A percentile compares a stretch with the other conserved stretches of the same genome.
Conservation (phyloP, 1,140 invertebrate genomes). For the Bombus superbus region DNA sequence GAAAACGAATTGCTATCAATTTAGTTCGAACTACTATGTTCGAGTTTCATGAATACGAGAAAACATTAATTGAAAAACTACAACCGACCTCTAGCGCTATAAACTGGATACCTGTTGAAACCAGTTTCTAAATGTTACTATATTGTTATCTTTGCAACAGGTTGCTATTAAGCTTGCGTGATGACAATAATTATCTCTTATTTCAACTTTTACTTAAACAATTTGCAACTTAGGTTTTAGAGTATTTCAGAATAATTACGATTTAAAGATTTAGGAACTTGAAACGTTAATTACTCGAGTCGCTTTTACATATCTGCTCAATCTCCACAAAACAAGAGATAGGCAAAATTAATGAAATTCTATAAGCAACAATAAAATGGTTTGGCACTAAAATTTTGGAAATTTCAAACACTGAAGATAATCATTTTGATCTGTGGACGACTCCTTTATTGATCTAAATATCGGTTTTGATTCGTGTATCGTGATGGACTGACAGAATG, state of each 20-base stretch:
- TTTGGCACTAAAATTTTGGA: too few species aligned
- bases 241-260: not conserved
- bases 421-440: too few species aligned
- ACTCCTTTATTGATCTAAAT: too few species aligned
- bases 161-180: too few species aligned
- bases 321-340: too few species aligned
- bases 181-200: not conserved
- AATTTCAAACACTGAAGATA: too few species aligned
- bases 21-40: not conserved
- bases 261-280: too few species aligned
- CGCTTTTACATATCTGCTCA: too few species aligned
- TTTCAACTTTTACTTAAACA: not conserved
- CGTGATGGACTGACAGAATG: not conserved
- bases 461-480: not conserved
- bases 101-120: not conserved
- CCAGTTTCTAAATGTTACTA: not conserved
- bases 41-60: not conserved
- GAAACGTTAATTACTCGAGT: too few species aligned
- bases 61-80: not conserved
- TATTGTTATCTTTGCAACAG: not conserved
- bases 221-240: not conserved
- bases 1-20: too few species aligned
- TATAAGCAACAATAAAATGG: too few species aligned
- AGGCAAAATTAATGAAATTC: too few species aligned
- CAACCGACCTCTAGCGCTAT: not conserved